Conservation (phyloP, 2,888 invertebrate genomes). For the Odontocerum albicorne region DNA sequence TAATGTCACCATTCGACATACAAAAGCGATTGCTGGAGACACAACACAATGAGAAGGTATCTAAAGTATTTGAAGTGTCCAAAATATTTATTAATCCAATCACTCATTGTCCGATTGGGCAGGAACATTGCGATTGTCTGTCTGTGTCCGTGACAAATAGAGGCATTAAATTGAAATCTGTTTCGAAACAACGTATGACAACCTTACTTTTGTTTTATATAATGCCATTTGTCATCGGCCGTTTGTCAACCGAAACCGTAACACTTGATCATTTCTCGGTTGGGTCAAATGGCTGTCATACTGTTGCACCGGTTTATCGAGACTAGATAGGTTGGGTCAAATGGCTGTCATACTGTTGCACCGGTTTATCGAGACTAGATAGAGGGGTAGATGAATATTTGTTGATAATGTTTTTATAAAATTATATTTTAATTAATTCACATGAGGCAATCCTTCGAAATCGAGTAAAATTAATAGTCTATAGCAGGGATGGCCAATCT, state of each 20-base stretch:
- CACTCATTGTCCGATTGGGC: constrained; percentile 23
- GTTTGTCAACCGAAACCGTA: constrained; percentile 18
- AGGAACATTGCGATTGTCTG: constrained; percentile 12
- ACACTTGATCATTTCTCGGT: neutral
- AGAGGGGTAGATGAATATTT: no score
- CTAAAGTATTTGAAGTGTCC: neutral
- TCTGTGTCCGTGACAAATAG: constrained; percentile 25
- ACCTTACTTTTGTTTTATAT: constrained; percentile 18
- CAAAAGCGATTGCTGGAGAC: no score
- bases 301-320: neutral
- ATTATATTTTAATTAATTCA: no score
- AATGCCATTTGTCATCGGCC: constrained; percentile 15
- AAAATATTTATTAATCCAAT: constrained; percentile 3
- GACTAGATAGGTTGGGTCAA: no score
- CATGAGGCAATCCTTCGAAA: no score
- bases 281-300: no score
- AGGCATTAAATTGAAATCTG: constrained; percentile 21
- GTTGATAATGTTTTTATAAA: no score
- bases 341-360: no score
- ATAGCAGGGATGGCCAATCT: no score
- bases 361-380: neutral
- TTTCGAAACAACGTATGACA: constrained; percentile 13
- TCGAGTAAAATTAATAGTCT: no score
- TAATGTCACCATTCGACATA: neutral
- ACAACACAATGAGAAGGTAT: no score